phyloP scores from a whole-genome alignment of 2,113 vertebrate species.

The Cheilinus undulatus region DNA sequence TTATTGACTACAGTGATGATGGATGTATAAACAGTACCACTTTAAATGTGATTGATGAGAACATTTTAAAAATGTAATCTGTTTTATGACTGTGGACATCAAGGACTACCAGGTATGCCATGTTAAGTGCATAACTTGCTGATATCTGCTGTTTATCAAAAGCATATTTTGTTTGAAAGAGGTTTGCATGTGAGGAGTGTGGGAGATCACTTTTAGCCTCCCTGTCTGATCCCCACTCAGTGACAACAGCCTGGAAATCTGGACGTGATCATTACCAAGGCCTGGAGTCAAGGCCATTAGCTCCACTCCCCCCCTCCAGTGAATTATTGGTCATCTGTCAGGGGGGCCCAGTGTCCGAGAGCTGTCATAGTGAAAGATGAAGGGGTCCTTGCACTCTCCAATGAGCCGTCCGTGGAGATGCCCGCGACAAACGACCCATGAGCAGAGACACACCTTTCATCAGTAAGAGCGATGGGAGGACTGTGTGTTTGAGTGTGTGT shows the following conservation, averaged over 20 bases:
- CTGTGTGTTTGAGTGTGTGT: constrained; percentile 32
- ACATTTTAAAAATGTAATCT: too few species aligned
- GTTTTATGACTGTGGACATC: too few species aligned
- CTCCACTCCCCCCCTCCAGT: constrained; percentile 61
- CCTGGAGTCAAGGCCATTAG: constrained; percentile 79
- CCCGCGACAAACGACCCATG: constrained; percentile 76
- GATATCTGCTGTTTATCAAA: too few species aligned
- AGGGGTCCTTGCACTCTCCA: constrained; percentile 81
- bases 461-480: constrained; percentile 77
- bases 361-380: constrained; percentile 79
- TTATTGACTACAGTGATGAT: too few species aligned
- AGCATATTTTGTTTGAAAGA: background rate
- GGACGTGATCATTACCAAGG: constrained; percentile 76
- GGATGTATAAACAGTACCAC: too few species aligned
- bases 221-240: constrained; percentile 12
- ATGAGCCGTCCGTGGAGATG: constrained; percentile 81
- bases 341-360: constrained; percentile 73
- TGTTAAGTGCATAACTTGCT: background rate
- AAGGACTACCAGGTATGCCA: too few species aligned
- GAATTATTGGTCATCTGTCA: constrained; percentile 82
- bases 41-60: too few species aligned
- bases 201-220: background rate
- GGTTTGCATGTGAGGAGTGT: background rate
- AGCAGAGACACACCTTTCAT: constrained; percentile 79
- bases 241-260: constrained; percentile 55